These are phyloP conservation scores for Zootoca vivipara DNA, from an alignment of 2,113 vertebrate genomes.

Conservation along the genomic window DNA sequence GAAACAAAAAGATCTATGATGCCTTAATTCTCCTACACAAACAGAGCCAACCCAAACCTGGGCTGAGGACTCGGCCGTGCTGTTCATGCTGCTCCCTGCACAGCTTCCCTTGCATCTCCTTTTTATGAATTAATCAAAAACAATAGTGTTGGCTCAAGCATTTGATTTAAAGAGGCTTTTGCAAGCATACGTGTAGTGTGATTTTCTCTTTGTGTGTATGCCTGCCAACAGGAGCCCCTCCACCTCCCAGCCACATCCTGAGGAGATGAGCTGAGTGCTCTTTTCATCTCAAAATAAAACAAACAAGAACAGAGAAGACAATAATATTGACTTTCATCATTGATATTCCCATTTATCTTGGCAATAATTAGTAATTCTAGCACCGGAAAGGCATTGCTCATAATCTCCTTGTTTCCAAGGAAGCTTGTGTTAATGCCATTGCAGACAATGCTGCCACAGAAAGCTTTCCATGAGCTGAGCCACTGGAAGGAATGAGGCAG, in stretches of 20 bases:
- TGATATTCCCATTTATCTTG: constrained; percentile 67
- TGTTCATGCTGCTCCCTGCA: constrained; percentile 3
- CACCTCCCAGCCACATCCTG: constrained; percentile 44
- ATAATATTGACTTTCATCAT: constrained; percentile 67
- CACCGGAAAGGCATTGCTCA: constrained; percentile 53
- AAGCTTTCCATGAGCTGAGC: not conserved
- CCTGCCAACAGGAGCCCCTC: constrained; percentile 58
- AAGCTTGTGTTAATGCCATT: constrained; percentile 53
- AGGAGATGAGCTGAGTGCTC: constrained; percentile 49
- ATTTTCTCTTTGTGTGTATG: constrained; percentile 32
- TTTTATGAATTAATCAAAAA: constrained; percentile 70
- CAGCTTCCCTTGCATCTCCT: constrained; percentile 23
- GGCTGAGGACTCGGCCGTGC: not conserved
- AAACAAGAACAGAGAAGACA: constrained; percentile 66
- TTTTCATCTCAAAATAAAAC: constrained; percentile 69
- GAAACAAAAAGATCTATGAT: no score
- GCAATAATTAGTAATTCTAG: constrained; percentile 72
- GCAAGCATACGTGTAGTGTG: constrained; percentile 44
- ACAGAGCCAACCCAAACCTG: not conserved
- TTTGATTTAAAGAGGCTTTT: constrained; percentile 58
- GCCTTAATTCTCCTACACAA: not conserved
- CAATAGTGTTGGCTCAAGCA: constrained; percentile 51
- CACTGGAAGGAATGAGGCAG: not conserved
- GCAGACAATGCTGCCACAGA: constrained; percentile 13
- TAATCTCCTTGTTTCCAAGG: constrained; percentile 52